Conservation (phyloP, 1,140 invertebrate species). For the Sarcophaga bullata region DNA sequence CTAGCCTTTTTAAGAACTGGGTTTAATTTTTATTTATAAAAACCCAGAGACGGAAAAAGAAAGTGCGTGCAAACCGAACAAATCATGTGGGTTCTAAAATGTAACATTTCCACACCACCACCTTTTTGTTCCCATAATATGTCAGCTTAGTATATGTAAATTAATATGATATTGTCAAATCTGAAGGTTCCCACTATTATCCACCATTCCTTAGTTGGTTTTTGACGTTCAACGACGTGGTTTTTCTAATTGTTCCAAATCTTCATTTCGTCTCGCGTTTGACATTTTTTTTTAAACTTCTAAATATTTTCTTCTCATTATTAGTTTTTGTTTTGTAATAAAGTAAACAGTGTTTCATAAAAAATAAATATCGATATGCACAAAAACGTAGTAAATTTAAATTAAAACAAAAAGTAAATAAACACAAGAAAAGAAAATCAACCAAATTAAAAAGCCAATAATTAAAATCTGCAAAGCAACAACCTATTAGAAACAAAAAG, state of each 20-base stretch:
- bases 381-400: background rate
- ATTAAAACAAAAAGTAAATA: conserved; percentile 1
- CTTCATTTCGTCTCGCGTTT: conserved; percentile 33
- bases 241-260: conserved; percentile 27
- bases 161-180: too few species aligned
- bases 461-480: background rate
- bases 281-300: conserved; percentile 35
- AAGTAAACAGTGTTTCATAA: background rate
- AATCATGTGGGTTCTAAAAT: too few species aligned
- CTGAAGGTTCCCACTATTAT: too few species aligned
- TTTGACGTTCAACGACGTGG: conserved; percentile 31
- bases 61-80: too few species aligned
- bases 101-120: too few species aligned
- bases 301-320: background rate
- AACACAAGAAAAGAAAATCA: background rate
- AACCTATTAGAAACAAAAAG: background rate
- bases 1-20: too few species aligned
- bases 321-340: background rate
- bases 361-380: background rate
- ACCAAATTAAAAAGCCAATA: background rate
- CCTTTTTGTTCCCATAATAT: too few species aligned
- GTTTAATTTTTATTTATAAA: too few species aligned
- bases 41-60: too few species aligned
- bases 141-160: too few species aligned
- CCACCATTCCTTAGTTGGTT: conserved; percentile 16